These are phyloP conservation scores for Epinephelus moara DNA, from an alignment of 2,113 vertebrate species.

Conservation along the genomic window DNA sequence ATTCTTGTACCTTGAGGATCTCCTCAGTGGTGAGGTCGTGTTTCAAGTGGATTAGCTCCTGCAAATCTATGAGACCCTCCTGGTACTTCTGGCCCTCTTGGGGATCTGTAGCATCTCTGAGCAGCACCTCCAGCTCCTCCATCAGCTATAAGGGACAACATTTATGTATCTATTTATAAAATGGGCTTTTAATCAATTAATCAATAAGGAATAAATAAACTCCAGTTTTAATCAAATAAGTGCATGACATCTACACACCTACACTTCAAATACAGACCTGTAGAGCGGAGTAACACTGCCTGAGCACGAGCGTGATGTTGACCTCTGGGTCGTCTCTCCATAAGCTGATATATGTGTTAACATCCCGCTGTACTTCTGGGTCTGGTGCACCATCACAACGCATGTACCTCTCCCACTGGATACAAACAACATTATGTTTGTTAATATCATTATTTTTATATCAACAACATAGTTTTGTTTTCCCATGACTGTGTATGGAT, in stretches of 20 bases:
- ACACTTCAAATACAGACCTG: slow-evolving; percentile 77
- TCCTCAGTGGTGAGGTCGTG: slow-evolving; percentile 83
- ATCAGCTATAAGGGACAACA: slow-evolving; percentile 82
- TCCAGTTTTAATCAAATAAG: too few species aligned
- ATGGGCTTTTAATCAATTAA: too few species aligned
- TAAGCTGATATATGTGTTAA: slow-evolving; percentile 92
- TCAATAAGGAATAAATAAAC: too few species aligned
- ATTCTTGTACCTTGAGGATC: slow-evolving; percentile 86
- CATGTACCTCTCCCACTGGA: slow-evolving; percentile 92
- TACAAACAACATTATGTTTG: slow-evolving; percentile 22
- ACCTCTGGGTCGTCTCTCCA: slow-evolving; percentile 88
- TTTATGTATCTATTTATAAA: neutral
- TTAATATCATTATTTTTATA: neutral
- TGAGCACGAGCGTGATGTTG: slow-evolving; percentile 81
- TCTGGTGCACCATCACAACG: slow-evolving; percentile 91
- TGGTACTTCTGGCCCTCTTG: slow-evolving; percentile 75
- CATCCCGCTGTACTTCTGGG: slow-evolving; percentile 85
- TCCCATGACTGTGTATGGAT: neutral
- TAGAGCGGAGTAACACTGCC: slow-evolving; percentile 85
- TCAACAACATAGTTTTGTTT: neutral
- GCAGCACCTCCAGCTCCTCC: slow-evolving; percentile 86
- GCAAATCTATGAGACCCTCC: slow-evolving; percentile 82
- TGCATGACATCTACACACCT: neutral
- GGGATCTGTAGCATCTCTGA: slow-evolving; percentile 78
- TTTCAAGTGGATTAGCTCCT: slow-evolving; percentile 86